Evolutionary conservation across 1,140 invertebrate species (phyloP).

Genomic region (Parapsyche elsis): DNA sequence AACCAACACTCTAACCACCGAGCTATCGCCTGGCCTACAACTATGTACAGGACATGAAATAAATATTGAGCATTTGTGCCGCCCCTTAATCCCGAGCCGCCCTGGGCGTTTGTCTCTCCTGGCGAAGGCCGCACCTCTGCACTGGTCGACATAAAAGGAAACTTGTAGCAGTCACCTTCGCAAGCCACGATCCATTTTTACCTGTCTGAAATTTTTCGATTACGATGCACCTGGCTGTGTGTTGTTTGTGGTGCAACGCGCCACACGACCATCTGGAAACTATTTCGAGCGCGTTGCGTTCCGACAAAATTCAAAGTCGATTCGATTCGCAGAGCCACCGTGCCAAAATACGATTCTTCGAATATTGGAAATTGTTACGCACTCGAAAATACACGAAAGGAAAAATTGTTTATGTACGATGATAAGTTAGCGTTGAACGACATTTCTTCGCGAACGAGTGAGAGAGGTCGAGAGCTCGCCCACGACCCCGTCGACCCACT

Average conservation of each 20-base stretch:
- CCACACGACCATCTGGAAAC: background rate
- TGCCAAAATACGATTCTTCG: background rate
- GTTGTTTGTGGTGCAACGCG: background rate
- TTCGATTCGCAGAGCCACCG: background rate
- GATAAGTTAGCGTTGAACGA: background rate
- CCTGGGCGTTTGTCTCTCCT: background rate
- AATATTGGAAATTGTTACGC: too few relatives aligned
- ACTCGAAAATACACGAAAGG: too few relatives aligned
- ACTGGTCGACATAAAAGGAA: background rate
- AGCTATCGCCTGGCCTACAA: too few relatives aligned
- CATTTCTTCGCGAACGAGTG: conserved; percentile 3
- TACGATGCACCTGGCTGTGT: background rate
- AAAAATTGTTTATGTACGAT: background rate
- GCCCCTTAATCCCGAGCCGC: background rate
- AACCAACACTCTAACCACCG: too few relatives aligned
- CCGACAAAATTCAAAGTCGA: background rate
- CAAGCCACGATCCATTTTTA: conserved; percentile 8
- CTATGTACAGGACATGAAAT: too few relatives aligned
- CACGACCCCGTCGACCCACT: conserved; percentile 22
- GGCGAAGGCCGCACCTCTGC: conserved; percentile 12
- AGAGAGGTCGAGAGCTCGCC: conserved; percentile 5
- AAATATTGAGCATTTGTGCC: background rate
- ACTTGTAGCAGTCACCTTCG: conserved; percentile 21
- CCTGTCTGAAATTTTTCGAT: conserved; percentile 12
- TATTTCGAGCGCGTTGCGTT: background rate